Evolutionary conservation across 2,797 vertebrate species (phyloP), one percentile per base, ranked within the genome.

Genomic region (Anniella stebbinsi): DNA sequence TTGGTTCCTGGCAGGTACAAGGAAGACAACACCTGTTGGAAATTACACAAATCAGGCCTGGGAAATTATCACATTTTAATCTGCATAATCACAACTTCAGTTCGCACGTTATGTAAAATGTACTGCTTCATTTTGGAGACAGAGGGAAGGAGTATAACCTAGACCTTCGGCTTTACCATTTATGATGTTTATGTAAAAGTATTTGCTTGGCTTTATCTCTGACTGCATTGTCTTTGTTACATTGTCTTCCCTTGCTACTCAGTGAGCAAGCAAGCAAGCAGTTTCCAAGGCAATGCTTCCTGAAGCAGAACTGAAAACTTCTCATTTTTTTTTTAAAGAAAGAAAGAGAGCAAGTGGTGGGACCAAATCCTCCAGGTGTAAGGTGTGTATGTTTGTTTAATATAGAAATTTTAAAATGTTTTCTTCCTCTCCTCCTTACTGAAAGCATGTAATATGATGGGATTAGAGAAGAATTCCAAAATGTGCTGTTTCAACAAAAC

Each of bases 21-120:
- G 36, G 80, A 83, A 54, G 72, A 60, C 76, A 76, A 75, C 89
- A 87, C 85, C 89, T 90, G 89, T 87, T 83, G 80, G 85, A 90
- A 90, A 90, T 87, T 87, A 83, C 63, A 83, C 80, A 87, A 87
- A 90, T 83, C 85, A 83, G 60, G 70, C 85, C 77, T 87, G 72
- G 54, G 87, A 83, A 90, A 90, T 90, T 90, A 90, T 69, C 89
- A 87, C 80, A 67, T 67, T 90, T 87, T 76, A 87, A 54, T 90
- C 48, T 83, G 80, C 28, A 76, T 87, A 87, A 90, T 90, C 70
- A 90, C 72, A 80, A 87, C 72, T 87, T 77, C 85, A 87, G 77
- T 90, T 87, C 87, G 80, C 80, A 76, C 57, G 60, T 57, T 69
- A 82, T 83, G 51, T n/a, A 83, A 87, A 90, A 87, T 87, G 60